phyloP scores from a whole-genome alignment of 1,140 invertebrate species.

The Asbolus verrucosus region DNA sequence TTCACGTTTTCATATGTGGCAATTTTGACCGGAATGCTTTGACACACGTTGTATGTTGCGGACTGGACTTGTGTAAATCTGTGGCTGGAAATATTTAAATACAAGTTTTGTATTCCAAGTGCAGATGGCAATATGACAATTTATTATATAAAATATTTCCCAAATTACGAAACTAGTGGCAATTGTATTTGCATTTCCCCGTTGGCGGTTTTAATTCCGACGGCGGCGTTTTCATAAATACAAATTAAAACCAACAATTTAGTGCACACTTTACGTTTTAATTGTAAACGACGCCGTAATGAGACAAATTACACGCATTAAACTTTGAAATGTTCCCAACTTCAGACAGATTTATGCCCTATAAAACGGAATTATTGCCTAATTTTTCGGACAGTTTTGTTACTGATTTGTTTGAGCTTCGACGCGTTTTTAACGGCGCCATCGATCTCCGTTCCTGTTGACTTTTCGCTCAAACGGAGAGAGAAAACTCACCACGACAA shows the following conservation, averaged over 20 bases:
- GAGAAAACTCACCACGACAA: conserved; percentile 1
- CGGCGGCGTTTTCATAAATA: conserved; percentile 49
- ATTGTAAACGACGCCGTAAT: conserved; percentile 43
- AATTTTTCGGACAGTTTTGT: conserved; percentile 41
- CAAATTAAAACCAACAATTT: conserved; percentile 43
- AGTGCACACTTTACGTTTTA: conserved; percentile 42
- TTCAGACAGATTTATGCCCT: conserved; percentile 30
- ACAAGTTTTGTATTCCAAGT: conserved; percentile 40
- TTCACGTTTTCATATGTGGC: too few species aligned
- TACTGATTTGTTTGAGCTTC: too few species aligned
- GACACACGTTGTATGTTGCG: too few species aligned
- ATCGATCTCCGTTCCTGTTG: conserved; percentile 6
- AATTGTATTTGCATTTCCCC: conserved; percentile 51
- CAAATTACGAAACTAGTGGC: conserved; percentile 49
- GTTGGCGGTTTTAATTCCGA: conserved; percentile 47
- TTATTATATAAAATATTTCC: conserved; percentile 47
- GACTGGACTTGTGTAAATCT: too few species aligned
- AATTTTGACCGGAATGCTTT: too few species aligned
- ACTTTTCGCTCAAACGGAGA: conserved; percentile 6
- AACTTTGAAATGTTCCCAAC: conserved; percentile 25
- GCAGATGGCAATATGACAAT: conserved; percentile 27
- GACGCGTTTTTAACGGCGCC: background rate
- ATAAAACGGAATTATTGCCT: conserved; percentile 41
- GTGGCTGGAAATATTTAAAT: too few species aligned
- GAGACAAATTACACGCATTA: conserved; percentile 41